Conservation (phyloP, 2,797 vertebrate species). For the Amblyraja radiata region DNA sequence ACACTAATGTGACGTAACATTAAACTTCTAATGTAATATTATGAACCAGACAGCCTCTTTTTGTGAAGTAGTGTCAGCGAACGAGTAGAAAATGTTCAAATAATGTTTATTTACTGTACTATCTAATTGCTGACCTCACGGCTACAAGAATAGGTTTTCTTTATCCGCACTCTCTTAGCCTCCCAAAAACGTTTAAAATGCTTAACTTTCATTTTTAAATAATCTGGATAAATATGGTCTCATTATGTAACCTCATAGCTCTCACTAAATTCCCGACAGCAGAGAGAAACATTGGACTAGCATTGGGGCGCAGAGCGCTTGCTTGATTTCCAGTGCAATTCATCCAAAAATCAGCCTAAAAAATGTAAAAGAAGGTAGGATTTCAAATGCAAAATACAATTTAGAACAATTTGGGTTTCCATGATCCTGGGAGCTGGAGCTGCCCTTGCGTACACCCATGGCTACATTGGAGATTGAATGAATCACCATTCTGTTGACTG, state of each 20-base stretch:
- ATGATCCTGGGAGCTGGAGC: neutral
- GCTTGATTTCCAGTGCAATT: neutral
- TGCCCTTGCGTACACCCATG: neutral
- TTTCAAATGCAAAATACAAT: neutral
- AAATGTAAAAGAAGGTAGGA: neutral
- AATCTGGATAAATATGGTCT: neutral
- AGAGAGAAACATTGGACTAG: neutral
- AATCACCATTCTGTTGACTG: neutral
- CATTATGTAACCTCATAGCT: neutral
- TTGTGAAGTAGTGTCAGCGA: neutral
- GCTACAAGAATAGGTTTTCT: no score
- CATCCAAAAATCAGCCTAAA: neutral
- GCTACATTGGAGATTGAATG: neutral
- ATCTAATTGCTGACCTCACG: no score
- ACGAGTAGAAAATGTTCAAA: neutral
- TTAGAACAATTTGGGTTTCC: neutral
- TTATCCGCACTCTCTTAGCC: no score
- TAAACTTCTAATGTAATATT: no score
- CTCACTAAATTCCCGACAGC: neutral
- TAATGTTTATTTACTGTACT: neutral
- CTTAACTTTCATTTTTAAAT: neutral
- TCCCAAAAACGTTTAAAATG: neutral
- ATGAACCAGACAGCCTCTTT: neutral
- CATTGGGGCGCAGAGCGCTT: neutral
- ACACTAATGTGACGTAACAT: no score